phyloP scores from a whole-genome alignment of 1,140 invertebrate genomes.

The Drosophila parvula region DNA sequence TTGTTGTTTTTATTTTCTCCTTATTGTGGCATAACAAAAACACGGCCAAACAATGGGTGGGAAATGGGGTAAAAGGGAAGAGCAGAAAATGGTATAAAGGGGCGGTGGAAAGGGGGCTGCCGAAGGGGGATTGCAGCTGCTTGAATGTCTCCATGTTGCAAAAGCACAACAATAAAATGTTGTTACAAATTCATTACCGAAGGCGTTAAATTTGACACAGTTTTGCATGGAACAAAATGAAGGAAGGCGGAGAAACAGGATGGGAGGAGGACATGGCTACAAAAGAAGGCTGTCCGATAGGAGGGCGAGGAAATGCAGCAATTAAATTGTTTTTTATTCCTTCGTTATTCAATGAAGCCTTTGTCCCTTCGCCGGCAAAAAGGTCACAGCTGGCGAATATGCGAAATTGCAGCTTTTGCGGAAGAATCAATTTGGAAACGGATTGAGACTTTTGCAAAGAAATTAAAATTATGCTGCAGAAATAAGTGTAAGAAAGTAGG shows the following conservation, averaged over 20 bases:
- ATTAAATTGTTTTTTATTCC: conserved; percentile 35
- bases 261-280: conserved; percentile 55
- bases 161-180: conserved; percentile 82
- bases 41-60: conserved; percentile 41
- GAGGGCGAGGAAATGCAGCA: conserved; percentile 34
- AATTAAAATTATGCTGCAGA: neutral
- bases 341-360: conserved; percentile 16
- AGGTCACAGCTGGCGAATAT: neutral
- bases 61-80: conserved; percentile 2
- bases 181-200: conserved; percentile 83
- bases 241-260: conserved; percentile 10
- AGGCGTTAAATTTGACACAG: conserved; percentile 82
- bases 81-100: conserved; percentile 3
- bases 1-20: conserved; percentile 57
- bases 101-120: neutral
- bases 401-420: neutral
- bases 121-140: conserved; percentile 28
- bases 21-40: conserved; percentile 78
- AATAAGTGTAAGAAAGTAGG: neutral
- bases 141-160: conserved; percentile 41
- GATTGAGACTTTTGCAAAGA: neutral
- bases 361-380: conserved; percentile 10
- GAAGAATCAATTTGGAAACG: conserved; percentile 9
- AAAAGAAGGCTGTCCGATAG: conserved; percentile 37
- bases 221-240: conserved; percentile 64